A percentile compares a stretch with the other conserved stretches of the same genome.
phyloP scores from a whole-genome alignment of 2,888 invertebrate species.

The Eupithecia vulgata region DNA sequence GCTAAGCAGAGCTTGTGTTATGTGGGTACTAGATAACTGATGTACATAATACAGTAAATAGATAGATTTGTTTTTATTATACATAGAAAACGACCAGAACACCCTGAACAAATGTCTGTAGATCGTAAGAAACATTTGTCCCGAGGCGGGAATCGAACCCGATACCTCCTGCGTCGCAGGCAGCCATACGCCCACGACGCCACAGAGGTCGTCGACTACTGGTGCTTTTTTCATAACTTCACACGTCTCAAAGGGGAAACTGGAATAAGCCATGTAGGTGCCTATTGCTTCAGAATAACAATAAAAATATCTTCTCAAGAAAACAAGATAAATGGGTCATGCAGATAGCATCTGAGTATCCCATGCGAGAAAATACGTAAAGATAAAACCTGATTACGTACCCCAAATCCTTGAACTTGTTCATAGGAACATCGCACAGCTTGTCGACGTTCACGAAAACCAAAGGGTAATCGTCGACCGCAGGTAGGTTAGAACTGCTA shows the following conservation, averaged over 20 bases:
- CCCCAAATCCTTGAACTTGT: slow-evolving; percentile 60
- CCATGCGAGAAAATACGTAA: slow-evolving; percentile 5
- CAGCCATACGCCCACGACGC: no score
- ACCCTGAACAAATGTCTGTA: no score
- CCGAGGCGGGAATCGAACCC: no score
- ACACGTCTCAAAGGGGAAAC: background rate
- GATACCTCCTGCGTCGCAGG: no score
- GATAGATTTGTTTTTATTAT: no score
- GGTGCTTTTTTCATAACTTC: background rate
- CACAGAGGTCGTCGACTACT: no score
- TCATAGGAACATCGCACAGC: slow-evolving; percentile 61
- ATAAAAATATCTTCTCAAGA: background rate
- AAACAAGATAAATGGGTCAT: background rate
- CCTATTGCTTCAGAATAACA: background rate
- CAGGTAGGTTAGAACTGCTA: slow-evolving; percentile 68
- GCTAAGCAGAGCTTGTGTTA: no score
- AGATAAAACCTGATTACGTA: slow-evolving; percentile 39
- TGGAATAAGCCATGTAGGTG: background rate
- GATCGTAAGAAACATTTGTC: no score
- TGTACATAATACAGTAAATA: no score
- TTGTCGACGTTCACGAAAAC: slow-evolving; percentile 68
- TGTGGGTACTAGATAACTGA: no score
- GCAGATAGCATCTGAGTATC: slow-evolving; percentile 1
- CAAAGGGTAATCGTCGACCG: slow-evolving; percentile 69
- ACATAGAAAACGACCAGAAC: no score